phyloP scores from a whole-genome alignment of 2,888 invertebrate genomes.

The Epicampocera succincta region DNA sequence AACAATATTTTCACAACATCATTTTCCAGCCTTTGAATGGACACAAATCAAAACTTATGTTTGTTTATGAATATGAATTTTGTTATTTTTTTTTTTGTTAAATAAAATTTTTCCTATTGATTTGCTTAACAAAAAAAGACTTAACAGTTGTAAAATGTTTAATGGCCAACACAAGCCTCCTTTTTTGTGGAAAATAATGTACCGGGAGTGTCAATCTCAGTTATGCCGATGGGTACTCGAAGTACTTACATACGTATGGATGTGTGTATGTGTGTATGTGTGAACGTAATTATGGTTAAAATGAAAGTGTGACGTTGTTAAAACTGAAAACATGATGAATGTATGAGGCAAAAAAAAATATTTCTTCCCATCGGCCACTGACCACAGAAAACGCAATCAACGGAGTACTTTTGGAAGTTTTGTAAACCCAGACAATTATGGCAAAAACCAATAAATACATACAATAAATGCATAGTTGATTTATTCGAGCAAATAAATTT shows the following conservation, averaged over 20 bases:
- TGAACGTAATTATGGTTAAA: slow-evolving; percentile 27
- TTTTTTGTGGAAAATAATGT: slow-evolving; percentile 11
- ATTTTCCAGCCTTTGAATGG: slow-evolving; percentile 18
- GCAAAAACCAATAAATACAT: too few species aligned
- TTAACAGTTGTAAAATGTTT: slow-evolving; percentile 59
- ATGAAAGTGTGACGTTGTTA: slow-evolving; percentile 50
- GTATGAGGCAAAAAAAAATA: slow-evolving; percentile 19
- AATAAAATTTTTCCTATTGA: slow-evolving; percentile 30
- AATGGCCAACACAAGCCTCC: slow-evolving; percentile 52
- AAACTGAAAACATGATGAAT: slow-evolving; percentile 26
- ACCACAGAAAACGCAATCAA: background rate
- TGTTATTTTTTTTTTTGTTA: slow-evolving; percentile 32
- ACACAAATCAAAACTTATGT: slow-evolving; percentile 3
- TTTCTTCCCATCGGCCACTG: slow-evolving; percentile 1
- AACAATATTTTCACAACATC: slow-evolving; percentile 51
- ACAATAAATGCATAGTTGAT: too few species aligned
- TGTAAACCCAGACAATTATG: too few species aligned
- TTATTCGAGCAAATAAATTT: too few species aligned
- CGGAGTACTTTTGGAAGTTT: background rate
- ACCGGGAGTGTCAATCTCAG: slow-evolving; percentile 20
- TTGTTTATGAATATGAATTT: slow-evolving; percentile 34
- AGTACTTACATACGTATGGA: too few species aligned
- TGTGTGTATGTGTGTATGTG: too few species aligned
- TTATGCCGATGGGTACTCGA: slow-evolving; percentile 1
- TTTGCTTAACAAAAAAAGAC: slow-evolving; percentile 40